phyloP scores from a whole-genome alignment of 2,113 vertebrate genomes.

The Orcinus orca region DNA sequence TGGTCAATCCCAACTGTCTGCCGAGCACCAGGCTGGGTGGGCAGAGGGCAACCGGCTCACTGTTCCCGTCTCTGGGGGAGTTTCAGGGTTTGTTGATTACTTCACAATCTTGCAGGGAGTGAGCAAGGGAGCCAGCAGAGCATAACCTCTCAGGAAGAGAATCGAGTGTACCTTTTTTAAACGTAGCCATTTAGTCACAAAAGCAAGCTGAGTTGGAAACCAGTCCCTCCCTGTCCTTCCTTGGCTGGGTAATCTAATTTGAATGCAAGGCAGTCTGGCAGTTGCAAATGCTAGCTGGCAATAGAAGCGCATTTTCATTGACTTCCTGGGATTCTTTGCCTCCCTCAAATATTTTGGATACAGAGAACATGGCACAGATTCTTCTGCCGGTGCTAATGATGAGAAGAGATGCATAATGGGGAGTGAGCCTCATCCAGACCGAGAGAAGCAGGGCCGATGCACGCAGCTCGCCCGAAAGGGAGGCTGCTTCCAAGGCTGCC shows the following conservation, averaged over 20 bases:
- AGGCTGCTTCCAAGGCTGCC: constrained; percentile 74
- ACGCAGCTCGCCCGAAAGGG: constrained; percentile 63
- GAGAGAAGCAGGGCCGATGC: constrained; percentile 67
- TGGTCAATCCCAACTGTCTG: background rate
- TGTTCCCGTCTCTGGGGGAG: background rate
- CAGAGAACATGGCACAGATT: constrained; percentile 77
- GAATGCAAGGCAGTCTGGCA: constrained; percentile 79
- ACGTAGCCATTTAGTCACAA: constrained; percentile 49
- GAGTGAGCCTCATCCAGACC: constrained; percentile 64
- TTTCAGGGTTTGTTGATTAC: background rate
- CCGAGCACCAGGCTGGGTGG: background rate
- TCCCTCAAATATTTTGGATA: constrained; percentile 80
- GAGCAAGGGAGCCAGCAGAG: background rate
- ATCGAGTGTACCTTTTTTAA: background rate
- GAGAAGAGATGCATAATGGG: constrained; percentile 67
- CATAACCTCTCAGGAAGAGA: background rate
- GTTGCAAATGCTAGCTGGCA: constrained; percentile 79
- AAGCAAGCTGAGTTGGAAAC: constrained; percentile 68
- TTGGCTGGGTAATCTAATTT: constrained; percentile 77
- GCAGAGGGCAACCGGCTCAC: background rate
- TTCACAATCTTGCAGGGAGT: background rate
- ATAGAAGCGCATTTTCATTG: constrained; percentile 76
- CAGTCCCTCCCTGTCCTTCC: constrained; percentile 64
- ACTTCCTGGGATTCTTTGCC: constrained; percentile 79
- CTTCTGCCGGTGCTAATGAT: constrained; percentile 71